Evolutionary conservation across 2,113 vertebrate species (phyloP).

Genomic region (Syngnathus scovelli): DNA sequence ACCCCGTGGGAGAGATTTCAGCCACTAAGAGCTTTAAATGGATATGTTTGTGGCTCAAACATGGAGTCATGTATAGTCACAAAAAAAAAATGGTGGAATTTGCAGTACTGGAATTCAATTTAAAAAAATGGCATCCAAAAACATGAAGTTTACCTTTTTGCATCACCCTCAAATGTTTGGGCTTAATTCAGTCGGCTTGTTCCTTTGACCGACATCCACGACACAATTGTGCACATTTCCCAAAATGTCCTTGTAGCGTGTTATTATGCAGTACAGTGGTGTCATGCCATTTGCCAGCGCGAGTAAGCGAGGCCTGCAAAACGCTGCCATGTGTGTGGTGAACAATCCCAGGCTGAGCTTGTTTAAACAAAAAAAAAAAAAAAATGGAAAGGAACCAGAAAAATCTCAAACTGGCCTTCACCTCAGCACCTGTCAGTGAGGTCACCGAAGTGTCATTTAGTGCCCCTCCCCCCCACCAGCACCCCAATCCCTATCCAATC

Average conservation of each 20-base stretch:
- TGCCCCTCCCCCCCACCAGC: neutral
- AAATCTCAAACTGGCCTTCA: slow-evolving; percentile 53
- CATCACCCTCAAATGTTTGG: neutral
- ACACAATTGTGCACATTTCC: slow-evolving; percentile 2
- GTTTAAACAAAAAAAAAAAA: slow-evolving; percentile 39
- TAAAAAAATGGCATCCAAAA: no score
- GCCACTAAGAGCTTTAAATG: no score
- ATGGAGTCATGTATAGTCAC: no score
- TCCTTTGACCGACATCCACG: neutral
- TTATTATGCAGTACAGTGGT: slow-evolving; percentile 27
- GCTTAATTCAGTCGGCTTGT: neutral
- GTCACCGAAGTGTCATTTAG: slow-evolving; percentile 51
- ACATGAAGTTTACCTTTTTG: no score
- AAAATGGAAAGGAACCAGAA: slow-evolving; percentile 21
- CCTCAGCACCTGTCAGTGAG: slow-evolving; percentile 62
- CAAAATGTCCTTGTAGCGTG: slow-evolving; percentile 16
- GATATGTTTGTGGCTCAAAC: no score
- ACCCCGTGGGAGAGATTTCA: no score
- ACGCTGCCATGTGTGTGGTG: slow-evolving; percentile 54
- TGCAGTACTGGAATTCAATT: no score
- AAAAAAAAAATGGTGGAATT: no score
- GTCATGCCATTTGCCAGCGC: slow-evolving; percentile 42
- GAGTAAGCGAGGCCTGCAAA: slow-evolving; percentile 38
- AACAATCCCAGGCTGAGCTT: slow-evolving; percentile 46
- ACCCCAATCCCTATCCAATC: slow-evolving; percentile 23